Percentiles rank a stretch among this genome's conserved stretches.
Conservation (phyloP, 2,888 invertebrate species). For the Norana najaformis region DNA sequence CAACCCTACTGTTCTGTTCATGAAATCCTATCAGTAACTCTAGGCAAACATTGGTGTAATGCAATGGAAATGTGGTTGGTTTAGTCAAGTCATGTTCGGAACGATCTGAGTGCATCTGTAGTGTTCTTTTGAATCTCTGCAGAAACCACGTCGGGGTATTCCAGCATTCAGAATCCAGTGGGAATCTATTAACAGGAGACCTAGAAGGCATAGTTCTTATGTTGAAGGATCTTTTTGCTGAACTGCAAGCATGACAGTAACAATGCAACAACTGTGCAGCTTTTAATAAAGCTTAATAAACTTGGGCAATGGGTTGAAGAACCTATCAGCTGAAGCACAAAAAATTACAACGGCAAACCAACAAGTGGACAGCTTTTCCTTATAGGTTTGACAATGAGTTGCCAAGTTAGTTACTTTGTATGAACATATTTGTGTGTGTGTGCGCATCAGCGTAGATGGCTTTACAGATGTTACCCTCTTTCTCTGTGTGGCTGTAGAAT, state of each 20-base stretch:
- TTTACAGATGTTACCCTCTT: not conserved
- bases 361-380: no score
- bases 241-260: not conserved
- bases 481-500: slow-evolving; percentile 69
- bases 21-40: not conserved
- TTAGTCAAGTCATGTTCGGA: not conserved
- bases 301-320: no score
- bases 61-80: not conserved
- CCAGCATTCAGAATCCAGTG: not conserved
- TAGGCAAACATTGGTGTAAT: not conserved
- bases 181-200: not conserved
- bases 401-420: no score
- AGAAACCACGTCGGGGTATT: not conserved
- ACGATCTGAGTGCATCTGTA: not conserved
- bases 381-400: no score
- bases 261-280: not conserved
- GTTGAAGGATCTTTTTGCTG: not conserved
- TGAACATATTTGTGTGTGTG: not conserved
- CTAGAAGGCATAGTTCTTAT: not conserved
- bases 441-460: not conserved
- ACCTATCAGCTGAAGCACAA: no score
- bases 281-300: no score
- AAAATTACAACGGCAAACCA: no score
- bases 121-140: not conserved
- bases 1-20: not conserved